These are phyloP conservation scores for Panzeria rudis DNA, from an alignment of 2,888 invertebrate species.

Conservation along the genomic window DNA sequence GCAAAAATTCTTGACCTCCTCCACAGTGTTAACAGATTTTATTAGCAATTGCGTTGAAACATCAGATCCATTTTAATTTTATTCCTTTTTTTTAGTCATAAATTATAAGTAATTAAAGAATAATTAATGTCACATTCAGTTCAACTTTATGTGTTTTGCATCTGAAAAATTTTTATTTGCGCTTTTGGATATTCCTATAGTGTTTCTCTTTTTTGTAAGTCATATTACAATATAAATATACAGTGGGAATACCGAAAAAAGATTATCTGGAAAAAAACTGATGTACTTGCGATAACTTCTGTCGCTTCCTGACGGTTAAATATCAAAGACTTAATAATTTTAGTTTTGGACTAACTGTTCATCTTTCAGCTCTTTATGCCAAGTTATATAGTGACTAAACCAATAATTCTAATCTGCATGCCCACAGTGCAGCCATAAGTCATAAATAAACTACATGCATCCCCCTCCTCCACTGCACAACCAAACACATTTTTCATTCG, in stretches of 20 bases:
- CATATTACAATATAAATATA: constrained; percentile 8
- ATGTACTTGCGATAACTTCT: not conserved
- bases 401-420: no score
- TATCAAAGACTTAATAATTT: no score
- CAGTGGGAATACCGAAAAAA: constrained; percentile 1
- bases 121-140: constrained; percentile 68
- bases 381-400: not conserved
- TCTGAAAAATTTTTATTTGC: constrained; percentile 23
- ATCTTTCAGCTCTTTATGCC: no score
- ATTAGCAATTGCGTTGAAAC: constrained; percentile 30
- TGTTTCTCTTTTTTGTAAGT: not conserved
- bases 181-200: constrained; percentile 7
- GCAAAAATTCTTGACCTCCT: constrained; percentile 16
- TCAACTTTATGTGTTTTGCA: constrained; percentile 46
- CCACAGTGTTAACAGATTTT: constrained; percentile 12
- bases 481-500: constrained; percentile 17
- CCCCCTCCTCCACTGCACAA: not conserved
- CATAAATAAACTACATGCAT: constrained; percentile 41
- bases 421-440: constrained; percentile 34
- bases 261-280: not conserved
- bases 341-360: no score
- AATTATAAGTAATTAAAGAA: constrained; percentile 65
- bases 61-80: constrained; percentile 13
- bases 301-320: no score
- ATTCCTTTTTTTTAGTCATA: constrained; percentile 31